These are phyloP conservation scores for Cyanoramphus novaezelandiae DNA, from an alignment of 2,113 vertebrate species.

Conservation along the genomic window DNA sequence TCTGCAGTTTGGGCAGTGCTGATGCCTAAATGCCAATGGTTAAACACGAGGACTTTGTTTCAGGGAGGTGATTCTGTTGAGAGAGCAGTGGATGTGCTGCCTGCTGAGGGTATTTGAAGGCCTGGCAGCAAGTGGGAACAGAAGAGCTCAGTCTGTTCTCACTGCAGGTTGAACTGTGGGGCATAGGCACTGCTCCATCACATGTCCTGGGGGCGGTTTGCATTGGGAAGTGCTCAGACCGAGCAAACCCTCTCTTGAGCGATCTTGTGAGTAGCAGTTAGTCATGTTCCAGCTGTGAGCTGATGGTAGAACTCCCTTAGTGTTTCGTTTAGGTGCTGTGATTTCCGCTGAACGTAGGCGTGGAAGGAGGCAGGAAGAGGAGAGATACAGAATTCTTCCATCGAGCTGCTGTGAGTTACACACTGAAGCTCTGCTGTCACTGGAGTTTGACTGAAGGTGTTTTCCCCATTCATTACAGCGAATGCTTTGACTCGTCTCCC, in stretches of 20 bases:
- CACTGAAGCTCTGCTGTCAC: fast-evolving
- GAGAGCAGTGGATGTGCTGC: not conserved
- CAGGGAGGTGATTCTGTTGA: not conserved
- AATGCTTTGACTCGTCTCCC: not conserved
- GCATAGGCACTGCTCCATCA: fast-evolving
- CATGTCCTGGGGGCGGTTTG: not conserved
- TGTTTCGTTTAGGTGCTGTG: not conserved
- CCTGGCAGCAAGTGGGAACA: not conserved
- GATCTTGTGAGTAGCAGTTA: not conserved
- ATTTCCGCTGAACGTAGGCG: not conserved
- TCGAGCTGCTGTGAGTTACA: not conserved
- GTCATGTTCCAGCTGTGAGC: fast-evolving
- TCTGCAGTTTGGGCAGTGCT: not conserved
- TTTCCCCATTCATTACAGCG: not conserved
- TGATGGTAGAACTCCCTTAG: not conserved
- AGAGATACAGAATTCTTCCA: not conserved
- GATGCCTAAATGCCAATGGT: not conserved
- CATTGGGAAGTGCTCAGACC: not conserved
- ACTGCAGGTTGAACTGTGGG: fast-evolving
- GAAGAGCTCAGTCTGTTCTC: not conserved
- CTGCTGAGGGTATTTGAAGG: not conserved
- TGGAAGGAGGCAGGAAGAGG: not conserved
- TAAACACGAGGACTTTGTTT: fast-evolving
- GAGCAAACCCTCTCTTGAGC: not conserved
- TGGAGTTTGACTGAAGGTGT: not conserved